Evolutionary conservation across 2,113 vertebrate species (phyloP), one percentile per base, ranked within the genome.

Genomic region (Melanerpes aurifrons): DNA sequence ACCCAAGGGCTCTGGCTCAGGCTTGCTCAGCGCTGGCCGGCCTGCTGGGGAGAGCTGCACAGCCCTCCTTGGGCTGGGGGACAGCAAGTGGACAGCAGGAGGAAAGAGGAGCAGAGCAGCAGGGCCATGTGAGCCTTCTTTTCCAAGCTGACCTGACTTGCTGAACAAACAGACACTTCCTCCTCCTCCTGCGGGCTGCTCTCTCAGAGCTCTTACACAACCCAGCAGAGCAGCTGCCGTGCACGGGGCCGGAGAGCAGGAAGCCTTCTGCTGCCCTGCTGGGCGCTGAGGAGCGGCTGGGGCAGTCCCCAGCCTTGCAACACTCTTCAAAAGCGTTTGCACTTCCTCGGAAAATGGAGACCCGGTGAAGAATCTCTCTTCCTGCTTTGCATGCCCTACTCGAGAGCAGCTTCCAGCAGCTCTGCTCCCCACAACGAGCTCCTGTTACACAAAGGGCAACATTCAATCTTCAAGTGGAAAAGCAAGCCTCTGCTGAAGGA

Each of bases 161-260:
- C n/a, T 86, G 83, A 92, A 84, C 64, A 90, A 93, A 92, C 7
- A 93, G 62, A 74, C 13, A 56, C 35, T 96, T 94, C 90, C 90
- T 93, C 81, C 77, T 83, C 58, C 58, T 86, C 58, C 58, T 3
- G 32, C 3, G 6, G 62, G 50, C 22, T 0, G 0, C 50, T 32
- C 93, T 90, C 76, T 84, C 67, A 48, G 32, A 61, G 35, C 63
- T 2, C 1, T 92, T 94, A 69, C 70, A 77, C 89, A 96, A 87
- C 12, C 1, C 5, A 71, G 75, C 40, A 14, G 45, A 9, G 32
- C 40, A 74, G 43, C 82, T 80, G n/a, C 4, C 32, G 94, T 25
- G 58, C 69, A 19, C 1, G 7, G 3, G 10, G 43, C 18, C 67
- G 37, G 43, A 54, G 70, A 82, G 50, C 43, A 73, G 71, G 48